Percentiles rank a stretch among this genome's conserved stretches.
Evolutionary conservation across 2,797 vertebrate species (phyloP).

Genomic region (Macroramphosus scolopax): DNA sequence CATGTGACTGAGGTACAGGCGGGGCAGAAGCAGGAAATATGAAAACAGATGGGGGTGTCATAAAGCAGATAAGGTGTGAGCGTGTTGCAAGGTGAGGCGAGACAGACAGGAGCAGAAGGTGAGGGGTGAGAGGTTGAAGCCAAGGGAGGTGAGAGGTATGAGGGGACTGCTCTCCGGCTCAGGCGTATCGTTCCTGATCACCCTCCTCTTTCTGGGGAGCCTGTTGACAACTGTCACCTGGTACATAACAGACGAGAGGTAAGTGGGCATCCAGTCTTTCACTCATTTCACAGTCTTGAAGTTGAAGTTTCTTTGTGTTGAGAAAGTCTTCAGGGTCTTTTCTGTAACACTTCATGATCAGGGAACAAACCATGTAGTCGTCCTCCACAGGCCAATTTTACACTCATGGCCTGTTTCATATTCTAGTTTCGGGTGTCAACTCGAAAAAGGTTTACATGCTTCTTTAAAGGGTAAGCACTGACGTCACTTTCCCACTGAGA

Average conservation of each 20-base stretch:
- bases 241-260: conserved; percentile 54
- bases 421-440: too few species aligned
- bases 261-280: conserved; percentile 31
- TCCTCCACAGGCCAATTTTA: too few species aligned
- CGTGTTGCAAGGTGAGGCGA: conserved; percentile 8
- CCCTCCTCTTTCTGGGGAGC: conserved; percentile 51
- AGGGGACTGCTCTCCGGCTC: conserved; percentile 41
- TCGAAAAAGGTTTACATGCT: too few species aligned
- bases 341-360: too few species aligned
- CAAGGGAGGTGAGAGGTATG: conserved; percentile 45
- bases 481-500: too few species aligned
- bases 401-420: too few species aligned
- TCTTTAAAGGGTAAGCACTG: too few species aligned
- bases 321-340: too few species aligned
- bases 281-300: not conserved
- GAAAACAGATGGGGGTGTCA: conserved; percentile 1
- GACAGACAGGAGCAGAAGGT: conserved; percentile 5
- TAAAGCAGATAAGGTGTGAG: conserved; percentile 5
- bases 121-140: conserved; percentile 12
- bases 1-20: not conserved
- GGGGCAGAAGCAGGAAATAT: not conserved
- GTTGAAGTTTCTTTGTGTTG: too few species aligned
- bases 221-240: conserved; percentile 59
- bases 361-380: too few species aligned
- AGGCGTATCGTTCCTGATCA: conserved; percentile 48